A percentile compares a stretch with the other conserved stretches of the same genome.
phyloP scores from a whole-genome alignment of 2,888 invertebrate genomes.

The Meteorus colon region DNA sequence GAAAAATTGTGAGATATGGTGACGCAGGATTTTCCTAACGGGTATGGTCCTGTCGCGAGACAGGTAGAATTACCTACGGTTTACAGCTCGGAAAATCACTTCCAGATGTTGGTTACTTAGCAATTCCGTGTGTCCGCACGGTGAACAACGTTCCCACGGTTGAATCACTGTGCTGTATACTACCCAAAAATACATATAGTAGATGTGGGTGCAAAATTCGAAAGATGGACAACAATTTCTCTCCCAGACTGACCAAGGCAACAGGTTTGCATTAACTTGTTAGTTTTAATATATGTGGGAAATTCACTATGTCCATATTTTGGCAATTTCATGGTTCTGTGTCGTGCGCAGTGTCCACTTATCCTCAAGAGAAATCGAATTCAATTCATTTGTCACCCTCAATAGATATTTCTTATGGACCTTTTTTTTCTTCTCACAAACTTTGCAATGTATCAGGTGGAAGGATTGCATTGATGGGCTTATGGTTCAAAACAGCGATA shows the following conservation, averaged over 20 bases:
- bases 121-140: conserved; percentile 55
- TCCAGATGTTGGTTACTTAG: conserved; percentile 65
- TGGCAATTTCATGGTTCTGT: background rate
- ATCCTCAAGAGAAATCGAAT: background rate
- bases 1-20: conserved; percentile 9
- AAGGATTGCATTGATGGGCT: too few species aligned
- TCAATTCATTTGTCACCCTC: background rate
- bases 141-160: conserved; percentile 61
- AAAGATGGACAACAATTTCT: background rate
- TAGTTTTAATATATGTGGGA: conserved; percentile 15
- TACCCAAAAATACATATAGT: conserved; percentile 56
- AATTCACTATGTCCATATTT: background rate
- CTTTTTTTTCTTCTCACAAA: too few species aligned
- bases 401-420: too few species aligned
- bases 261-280: conserved; percentile 16
- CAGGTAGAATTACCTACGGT: conserved; percentile 54
- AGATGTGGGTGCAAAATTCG: conserved; percentile 9
- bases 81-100: conserved; percentile 65
- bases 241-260: conserved; percentile 12
- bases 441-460: too few species aligned
- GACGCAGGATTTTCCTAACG: background rate
- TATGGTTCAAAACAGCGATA: too few species aligned
- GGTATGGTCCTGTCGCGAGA: conserved; percentile 24
- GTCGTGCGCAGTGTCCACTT: background rate
- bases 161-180: conserved; percentile 59